Evolutionary conservation across 2,113 vertebrate genomes (phyloP), one percentile per base, ranked within the genome.

Genomic region (Dasyprocta punctata): DNA sequence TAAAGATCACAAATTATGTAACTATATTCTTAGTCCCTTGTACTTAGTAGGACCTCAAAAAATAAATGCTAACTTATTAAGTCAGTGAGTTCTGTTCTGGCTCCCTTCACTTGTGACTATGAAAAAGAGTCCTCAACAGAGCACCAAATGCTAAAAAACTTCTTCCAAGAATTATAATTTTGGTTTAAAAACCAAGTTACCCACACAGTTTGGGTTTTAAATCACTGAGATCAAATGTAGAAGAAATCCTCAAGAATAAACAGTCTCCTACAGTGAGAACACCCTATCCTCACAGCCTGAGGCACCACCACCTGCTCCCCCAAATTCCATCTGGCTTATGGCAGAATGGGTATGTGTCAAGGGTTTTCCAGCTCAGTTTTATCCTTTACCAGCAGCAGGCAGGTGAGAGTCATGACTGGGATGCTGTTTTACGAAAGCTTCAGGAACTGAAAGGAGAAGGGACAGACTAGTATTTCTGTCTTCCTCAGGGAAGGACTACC

Each of bases 131-230:
- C 90, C 19, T 92, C 24, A 88, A 71, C 52, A 87, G 22, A 89
- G 56, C 84, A 63, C 38, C 69, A 96, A 89, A 96, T 4, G 75
- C 44, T 78, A 77, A 44, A 47, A 77, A 4, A 1, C 52, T 87
- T 90, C 86, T 81, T 61, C 20, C 22, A 95, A 85, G 38, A 36
- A 93, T 36, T 52, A 24, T 30, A 61, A 95, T 95, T 95, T 30
- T 67, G 47, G 30, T 73, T 96, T 96, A 92, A 95, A 78, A 93
- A 86, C 60, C 61, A 80, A 94, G 60, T 82, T 67, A 88, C 41
- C 41, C 82, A 36, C 44, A 78, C n/a, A 81, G 20, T 78, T 92
- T 49, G 61, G 22, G 75, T 89, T 97, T 93, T 84, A 78, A 73
- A 94, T 93, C 77, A 94, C 3, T 65, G 58, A 52, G 7, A 73